Evolutionary conservation across 2,113 vertebrate genomes (phyloP).

Genomic region (Cygnus buccinator): DNA sequence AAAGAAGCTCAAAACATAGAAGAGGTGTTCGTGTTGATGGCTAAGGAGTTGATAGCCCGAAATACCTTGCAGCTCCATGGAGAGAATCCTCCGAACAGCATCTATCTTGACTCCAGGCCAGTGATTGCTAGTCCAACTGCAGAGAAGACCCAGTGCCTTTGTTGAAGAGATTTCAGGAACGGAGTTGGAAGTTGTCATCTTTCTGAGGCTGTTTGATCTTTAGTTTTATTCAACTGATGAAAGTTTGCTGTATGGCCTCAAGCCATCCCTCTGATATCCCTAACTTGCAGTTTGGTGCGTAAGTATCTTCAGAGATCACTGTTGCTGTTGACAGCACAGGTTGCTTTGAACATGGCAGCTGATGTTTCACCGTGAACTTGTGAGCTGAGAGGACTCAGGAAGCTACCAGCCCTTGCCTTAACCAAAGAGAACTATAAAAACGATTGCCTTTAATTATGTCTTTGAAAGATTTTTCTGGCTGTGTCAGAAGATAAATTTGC

Average conservation of each 20-base stretch:
- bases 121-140: conserved; percentile 50
- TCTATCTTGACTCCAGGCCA: conserved; percentile 80
- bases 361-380: background rate
- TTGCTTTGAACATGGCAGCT: background rate
- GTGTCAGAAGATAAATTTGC: background rate
- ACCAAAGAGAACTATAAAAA: conserved; percentile 32
- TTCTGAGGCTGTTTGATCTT: background rate
- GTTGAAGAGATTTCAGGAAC: conserved; percentile 67
- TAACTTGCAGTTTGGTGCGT: background rate
- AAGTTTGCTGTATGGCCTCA: background rate
- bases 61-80: conserved; percentile 77
- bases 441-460: background rate
- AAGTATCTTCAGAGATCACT: background rate
- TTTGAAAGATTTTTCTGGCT: background rate
- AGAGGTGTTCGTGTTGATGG: conserved; percentile 84
- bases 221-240: background rate
- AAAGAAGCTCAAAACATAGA: conserved; percentile 85
- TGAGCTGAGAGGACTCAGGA: background rate
- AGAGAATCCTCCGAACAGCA: conserved; percentile 55
- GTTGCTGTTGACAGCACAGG: background rate
- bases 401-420: conserved; percentile 10
- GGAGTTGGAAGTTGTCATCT: background rate
- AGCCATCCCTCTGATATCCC: background rate
- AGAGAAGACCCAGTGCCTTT: conserved; percentile 79
- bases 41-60: conserved; percentile 77